Percentiles rank a stretch among this genome's conserved stretches.
These are phyloP conservation scores for Callinectes sapidus DNA, from an alignment of 2,888 invertebrate species.

Conservation along the genomic window DNA sequence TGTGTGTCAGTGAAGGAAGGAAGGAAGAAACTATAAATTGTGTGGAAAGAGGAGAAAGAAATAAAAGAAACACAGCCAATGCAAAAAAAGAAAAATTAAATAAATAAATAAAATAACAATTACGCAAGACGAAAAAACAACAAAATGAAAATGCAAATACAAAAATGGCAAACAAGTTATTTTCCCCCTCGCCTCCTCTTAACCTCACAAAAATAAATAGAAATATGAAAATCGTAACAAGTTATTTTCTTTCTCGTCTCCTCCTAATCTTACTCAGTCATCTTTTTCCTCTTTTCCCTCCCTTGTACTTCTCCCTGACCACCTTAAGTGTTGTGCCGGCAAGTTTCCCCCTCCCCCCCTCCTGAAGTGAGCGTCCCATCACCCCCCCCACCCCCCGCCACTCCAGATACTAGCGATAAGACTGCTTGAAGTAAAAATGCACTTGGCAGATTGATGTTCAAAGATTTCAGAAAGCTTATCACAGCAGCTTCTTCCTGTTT, in stretches of 20 bases:
- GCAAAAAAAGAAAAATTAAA: not conserved
- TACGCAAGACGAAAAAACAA: not conserved
- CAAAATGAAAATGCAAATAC: not conserved
- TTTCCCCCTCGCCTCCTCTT: not conserved
- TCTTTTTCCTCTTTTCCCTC: not conserved
- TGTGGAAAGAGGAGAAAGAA: not conserved
- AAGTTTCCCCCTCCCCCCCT: not conserved
- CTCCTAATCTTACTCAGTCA: not conserved
- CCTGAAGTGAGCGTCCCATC: not conserved
- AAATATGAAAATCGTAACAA: not conserved
- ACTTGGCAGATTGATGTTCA: not conserved
- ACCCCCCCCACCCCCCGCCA: not conserved
- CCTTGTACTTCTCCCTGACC: not conserved
- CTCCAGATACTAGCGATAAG: constrained; percentile 8
- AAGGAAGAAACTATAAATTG: too few species aligned
- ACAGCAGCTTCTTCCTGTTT: not conserved
- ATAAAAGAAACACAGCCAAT: not conserved
- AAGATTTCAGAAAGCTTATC: constrained; percentile 2
- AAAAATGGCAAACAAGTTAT: not conserved
- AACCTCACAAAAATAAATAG: not conserved
- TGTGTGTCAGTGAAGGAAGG: not conserved
- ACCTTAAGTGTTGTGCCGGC: not conserved
- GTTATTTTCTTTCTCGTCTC: not conserved
- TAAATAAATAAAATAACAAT: not conserved
- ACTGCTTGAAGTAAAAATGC: not conserved